Evolutionary conservation across 2,797 vertebrate species (phyloP), one percentile per base, ranked within the genome.

Genomic region (Pampus argenteus): DNA sequence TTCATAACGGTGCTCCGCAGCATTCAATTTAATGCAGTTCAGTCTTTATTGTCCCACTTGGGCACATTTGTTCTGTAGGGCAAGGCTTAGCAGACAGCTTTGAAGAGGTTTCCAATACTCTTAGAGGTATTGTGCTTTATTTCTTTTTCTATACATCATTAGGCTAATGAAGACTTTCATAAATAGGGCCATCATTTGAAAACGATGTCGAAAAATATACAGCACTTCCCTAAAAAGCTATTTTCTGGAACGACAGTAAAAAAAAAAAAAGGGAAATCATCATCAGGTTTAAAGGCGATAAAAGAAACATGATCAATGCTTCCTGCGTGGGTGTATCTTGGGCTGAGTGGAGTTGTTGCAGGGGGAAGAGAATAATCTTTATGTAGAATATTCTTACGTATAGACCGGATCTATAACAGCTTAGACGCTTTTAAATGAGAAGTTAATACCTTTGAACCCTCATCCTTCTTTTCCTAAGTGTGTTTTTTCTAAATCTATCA

Each of bases 21-120:
- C 31, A 48, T 84, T 82, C 56, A 66, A 17, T 65, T 80, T 63
- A 59, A 63, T 25, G 51, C 42, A 20, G 25, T 36, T 70, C 29
- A 20, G 65, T 56, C 66, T 77, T 81, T 69, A 78, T 66, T 79
- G 71, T 66, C 62, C 82, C 70, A 52, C 28, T 44, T 9, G 36
- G 36, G 52, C 62, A 44, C 63, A 42, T 77, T 83, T 29, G 47
- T 34, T 76, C 67, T 64, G 71, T 36, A 56, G 79, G 52, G 45
- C 66, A 56, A 40, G 31, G 42, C 69, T 71, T 25, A 38, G 47
- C 48, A 58, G 57, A 45, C 15, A 5, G 69, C 54, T 81, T 62
- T 64, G 60, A 69, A 66, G 54, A 55, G 60, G 49, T 52, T 66
- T 72, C 36, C 26, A 34, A 54, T 54, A 17, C n/a, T 76, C 25